phyloP scores from a whole-genome alignment of 2,888 invertebrate genomes.

The Rhyacophila evoluta region DNA sequence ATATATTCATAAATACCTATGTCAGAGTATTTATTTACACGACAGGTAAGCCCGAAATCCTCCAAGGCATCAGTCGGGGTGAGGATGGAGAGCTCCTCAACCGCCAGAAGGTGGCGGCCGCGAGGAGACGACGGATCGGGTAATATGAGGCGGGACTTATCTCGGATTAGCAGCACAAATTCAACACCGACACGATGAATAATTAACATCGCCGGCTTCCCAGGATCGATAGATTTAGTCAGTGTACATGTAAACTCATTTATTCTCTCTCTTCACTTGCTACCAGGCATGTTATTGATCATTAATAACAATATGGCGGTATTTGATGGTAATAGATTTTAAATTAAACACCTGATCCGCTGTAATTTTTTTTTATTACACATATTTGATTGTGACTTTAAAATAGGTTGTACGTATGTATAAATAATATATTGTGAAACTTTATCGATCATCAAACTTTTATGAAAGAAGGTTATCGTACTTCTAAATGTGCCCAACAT shows the following conservation, averaged over 20 bases:
- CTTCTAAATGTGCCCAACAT: too few relatives aligned
- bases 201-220: conserved; percentile 44
- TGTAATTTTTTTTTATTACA: too few relatives aligned
- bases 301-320: too few relatives aligned
- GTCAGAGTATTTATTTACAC: conserved; percentile 36
- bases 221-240: conserved; percentile 42
- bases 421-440: too few relatives aligned
- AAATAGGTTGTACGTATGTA: too few relatives aligned
- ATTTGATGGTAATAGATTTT: too few relatives aligned
- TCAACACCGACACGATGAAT: conserved; percentile 52
- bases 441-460: too few relatives aligned
- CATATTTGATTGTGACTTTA: too few relatives aligned
- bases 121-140: conserved; percentile 28
- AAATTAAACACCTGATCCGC: too few relatives aligned
- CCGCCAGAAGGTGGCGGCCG: neutral
- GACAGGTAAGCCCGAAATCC: conserved; percentile 32
- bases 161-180: conserved; percentile 50
- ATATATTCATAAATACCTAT: conserved; percentile 28
- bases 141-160: conserved; percentile 49
- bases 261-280: neutral
- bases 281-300: too few relatives aligned
- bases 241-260: neutral
- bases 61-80: neutral
- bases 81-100: neutral
- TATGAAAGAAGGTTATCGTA: too few relatives aligned